Evolutionary conservation across 2,888 invertebrate genomes (phyloP), one percentile per base, ranked within the genome.

Genomic region (Dynastes maya): DNA sequence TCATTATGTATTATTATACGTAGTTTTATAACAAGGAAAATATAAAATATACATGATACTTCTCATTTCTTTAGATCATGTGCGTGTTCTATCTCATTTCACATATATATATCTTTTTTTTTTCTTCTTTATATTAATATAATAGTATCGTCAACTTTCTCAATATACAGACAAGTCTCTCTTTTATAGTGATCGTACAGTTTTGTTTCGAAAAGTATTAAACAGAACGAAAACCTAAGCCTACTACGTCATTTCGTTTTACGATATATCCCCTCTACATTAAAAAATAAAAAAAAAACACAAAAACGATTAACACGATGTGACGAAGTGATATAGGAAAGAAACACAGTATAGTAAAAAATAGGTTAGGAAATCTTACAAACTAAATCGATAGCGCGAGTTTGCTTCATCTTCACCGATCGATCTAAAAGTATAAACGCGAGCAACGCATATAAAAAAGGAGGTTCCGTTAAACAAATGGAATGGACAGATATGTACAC

Each of bases 81-180:
- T 87, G 86, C 86, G 86, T 84, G 45, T 45, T 45, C 45, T 45
- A 45, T 45, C 11, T 45, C 45, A 45, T 45, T 45, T 45, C 45
- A 45, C 11, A 45, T 45, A 45, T 45, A 45, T 45, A 45, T 45
- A 45, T 45, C 45, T 45, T 45, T 45, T 45, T 45, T 45, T 45
- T 45, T 45, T 76, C 83, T 49, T 49, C 27, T 49, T 49, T 67
- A 37, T 22, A 45, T 67, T 11, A 16, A 16, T 49, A 27, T 68
- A 45, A 37, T 68, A 16, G 68, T 51, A 49, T 49, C 68, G 40
- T 65, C 51, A 68, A 68, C 72, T 81, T 87, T 86, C 87, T 87
- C 87, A 87, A 88, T 88, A 88, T 88, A 88, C 88, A 88, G 86
- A 88, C 86, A 87, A 84, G 84, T 80, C 77, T 77, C 61, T 71